A percentile compares a stretch with the other conserved stretches of the same genome.
Evolutionary conservation across 2,113 vertebrate species (phyloP).

Genomic region (Dicerorhinus sumatrensis): DNA sequence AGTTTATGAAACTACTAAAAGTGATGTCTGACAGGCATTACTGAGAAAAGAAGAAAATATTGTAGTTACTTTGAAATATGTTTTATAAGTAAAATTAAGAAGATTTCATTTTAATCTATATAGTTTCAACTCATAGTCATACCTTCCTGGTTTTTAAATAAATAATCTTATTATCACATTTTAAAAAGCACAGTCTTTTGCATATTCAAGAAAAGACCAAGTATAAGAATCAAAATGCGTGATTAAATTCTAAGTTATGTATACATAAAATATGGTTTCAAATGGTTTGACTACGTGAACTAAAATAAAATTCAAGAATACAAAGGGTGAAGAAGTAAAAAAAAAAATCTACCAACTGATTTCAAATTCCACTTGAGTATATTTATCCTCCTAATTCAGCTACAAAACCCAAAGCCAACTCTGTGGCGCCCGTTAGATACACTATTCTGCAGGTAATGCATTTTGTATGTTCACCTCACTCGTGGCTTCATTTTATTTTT

Average conservation of each 20-base stretch:
- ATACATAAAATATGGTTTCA: neutral
- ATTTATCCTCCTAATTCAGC: neutral
- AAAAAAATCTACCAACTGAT: neutral
- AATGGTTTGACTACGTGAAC: neutral
- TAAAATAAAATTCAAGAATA: conserved; percentile 28
- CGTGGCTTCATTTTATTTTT: neutral
- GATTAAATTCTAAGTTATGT: neutral
- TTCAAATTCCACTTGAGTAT: neutral
- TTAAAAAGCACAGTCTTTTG: neutral
- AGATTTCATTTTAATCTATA: neutral
- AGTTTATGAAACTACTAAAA: neutral
- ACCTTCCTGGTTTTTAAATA: neutral
- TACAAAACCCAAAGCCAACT: neutral
- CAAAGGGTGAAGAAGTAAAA: neutral
- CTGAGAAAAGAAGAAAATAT: neutral
- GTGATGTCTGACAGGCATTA: neutral
- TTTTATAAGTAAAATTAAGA: conserved; percentile 14
- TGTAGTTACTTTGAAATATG: neutral
- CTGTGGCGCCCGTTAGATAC: neutral
- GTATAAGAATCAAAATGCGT: neutral
- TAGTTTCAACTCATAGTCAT: neutral
- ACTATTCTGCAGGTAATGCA: neutral
- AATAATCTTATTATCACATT: neutral
- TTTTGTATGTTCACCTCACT: neutral
- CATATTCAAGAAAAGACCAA: neutral